A percentile compares a stretch with the other conserved stretches of the same genome.
These are phyloP conservation scores for Apamea anceps DNA, from an alignment of 2,888 invertebrate species.

Conservation along the genomic window DNA sequence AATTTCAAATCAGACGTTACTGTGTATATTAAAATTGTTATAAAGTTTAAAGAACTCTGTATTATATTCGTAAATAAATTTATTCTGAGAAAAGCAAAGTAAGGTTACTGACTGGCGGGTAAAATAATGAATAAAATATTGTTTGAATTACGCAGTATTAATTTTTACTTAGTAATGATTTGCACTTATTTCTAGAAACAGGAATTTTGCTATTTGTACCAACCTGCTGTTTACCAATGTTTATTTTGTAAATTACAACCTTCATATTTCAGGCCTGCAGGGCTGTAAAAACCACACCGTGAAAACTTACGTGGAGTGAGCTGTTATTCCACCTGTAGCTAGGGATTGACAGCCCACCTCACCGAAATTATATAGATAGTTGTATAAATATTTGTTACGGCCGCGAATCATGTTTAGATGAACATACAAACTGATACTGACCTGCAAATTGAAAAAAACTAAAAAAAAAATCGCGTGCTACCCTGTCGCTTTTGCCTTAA, in stretches of 20 bases:
- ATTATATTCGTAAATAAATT: conserved; percentile 44
- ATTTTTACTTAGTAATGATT: conserved; percentile 9
- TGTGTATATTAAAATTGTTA: conserved; percentile 70
- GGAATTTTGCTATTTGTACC: no score
- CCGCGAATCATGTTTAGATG: no score
- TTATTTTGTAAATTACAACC: neutral
- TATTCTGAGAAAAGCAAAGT: conserved; percentile 38
- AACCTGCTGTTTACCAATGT: neutral
- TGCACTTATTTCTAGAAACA: neutral
- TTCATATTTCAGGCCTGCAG: neutral
- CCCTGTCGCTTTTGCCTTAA: neutral
- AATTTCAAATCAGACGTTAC: conserved; percentile 78
- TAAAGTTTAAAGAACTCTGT: conserved; percentile 43
- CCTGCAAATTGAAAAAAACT: no score
- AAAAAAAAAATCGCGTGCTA: no score
- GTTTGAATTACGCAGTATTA: conserved; percentile 4
- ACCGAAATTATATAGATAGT: neutral
- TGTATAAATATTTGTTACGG: no score
- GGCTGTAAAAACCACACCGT: neutral
- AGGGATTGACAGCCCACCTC: neutral
- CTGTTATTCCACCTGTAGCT: neutral
- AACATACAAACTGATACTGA: no score
- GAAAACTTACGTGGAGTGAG: neutral
- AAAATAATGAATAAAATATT: conserved; percentile 34
- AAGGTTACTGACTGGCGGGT: conserved; percentile 8